Percentiles rank a stretch among this genome's conserved stretches.
These are phyloP conservation scores for Castor canadensis DNA, from an alignment of 2,113 vertebrate genomes.

Conservation along the genomic window DNA sequence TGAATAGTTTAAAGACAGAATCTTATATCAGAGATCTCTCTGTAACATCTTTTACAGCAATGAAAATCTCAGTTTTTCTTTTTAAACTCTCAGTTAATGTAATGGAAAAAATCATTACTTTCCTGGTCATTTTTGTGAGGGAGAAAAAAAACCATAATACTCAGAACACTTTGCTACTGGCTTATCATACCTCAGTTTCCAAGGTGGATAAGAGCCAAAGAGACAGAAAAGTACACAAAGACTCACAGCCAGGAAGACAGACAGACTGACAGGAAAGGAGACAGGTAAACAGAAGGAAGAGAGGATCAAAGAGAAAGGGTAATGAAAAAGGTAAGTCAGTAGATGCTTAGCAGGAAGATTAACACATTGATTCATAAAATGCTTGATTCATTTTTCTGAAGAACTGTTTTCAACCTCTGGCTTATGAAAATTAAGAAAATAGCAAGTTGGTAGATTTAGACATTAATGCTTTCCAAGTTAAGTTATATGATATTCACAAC, in stretches of 20 bases:
- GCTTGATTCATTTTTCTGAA: not conserved
- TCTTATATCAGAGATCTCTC: not conserved
- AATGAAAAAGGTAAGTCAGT: not conserved
- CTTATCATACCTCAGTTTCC: not conserved
- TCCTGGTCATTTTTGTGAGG: not conserved
- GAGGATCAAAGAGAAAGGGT: not conserved
- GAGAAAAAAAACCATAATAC: not conserved
- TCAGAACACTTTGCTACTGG: not conserved
- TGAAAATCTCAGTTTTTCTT: not conserved
- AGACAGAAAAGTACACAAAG: not conserved
- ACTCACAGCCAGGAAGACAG: not conserved
- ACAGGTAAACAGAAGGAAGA: not conserved
- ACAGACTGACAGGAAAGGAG: not conserved
- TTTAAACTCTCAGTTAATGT: not conserved
- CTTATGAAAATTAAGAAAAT: not conserved
- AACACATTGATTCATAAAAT: not conserved
- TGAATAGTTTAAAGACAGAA: rapidly evolving
- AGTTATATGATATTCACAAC: not conserved
- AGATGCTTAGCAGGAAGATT: not conserved
- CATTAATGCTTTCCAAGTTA: not conserved
- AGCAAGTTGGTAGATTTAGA: not conserved
- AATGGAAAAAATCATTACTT: not conserved
- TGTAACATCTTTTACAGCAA: not conserved
- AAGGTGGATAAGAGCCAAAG: not conserved
- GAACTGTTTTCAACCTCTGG: not conserved